Conservation (phyloP, 1,140 invertebrate species). For the Neoseiulus cucumeris region DNA sequence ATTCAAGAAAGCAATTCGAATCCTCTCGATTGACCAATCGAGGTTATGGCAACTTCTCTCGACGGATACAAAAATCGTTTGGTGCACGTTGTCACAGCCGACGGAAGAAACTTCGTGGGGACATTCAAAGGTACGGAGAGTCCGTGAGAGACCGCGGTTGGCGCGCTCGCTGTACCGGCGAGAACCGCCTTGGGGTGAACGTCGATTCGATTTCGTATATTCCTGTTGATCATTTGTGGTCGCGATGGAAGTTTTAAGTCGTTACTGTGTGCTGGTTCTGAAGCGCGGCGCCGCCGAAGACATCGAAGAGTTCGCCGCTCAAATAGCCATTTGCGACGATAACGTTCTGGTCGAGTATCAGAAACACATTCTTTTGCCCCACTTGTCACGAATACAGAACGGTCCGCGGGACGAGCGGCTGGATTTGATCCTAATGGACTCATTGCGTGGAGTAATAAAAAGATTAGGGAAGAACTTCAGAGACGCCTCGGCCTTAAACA, state of each 20-base stretch:
- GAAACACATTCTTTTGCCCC: neutral
- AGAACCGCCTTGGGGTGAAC: too few species aligned
- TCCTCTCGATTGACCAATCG: neutral
- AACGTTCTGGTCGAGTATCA: neutral
- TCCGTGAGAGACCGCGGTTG: too few species aligned
- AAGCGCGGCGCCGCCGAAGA: neutral
- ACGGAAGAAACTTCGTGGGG: neutral
- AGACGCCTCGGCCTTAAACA: neutral
- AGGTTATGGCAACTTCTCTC: constrained; percentile 9
- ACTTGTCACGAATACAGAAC: neutral
- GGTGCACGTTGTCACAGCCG: constrained; percentile 1
- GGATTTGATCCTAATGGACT: neutral
- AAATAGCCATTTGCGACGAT: neutral
- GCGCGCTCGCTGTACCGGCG: too few species aligned
- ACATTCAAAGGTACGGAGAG: neutral
- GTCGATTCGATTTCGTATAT: too few species aligned
- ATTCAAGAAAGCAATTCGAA: neutral
- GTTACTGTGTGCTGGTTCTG: neutral
- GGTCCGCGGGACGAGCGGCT: neutral
- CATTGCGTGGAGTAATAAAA: neutral
- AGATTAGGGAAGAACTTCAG: neutral
- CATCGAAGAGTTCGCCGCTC: neutral
- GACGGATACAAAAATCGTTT: constrained; percentile 3
- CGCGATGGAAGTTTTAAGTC: neutral
- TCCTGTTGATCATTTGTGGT: too few species aligned